phyloP scores from a whole-genome alignment of 2,888 invertebrate species.

The Nemotelus pantherinus region DNA sequence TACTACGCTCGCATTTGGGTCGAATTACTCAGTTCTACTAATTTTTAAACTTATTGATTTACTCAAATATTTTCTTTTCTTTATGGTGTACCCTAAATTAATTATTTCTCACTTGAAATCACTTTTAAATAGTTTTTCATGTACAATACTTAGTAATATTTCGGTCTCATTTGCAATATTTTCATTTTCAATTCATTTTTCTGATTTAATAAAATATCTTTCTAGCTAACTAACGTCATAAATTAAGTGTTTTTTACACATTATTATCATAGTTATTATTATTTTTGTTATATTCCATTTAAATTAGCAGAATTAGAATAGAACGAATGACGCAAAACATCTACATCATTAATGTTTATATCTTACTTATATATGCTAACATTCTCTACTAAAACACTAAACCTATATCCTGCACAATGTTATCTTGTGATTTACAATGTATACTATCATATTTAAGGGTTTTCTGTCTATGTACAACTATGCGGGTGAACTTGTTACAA shows the following conservation, averaged over 20 bases:
- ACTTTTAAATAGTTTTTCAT: conserved; percentile 40
- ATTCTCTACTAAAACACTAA: conserved; percentile 22
- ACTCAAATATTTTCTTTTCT: conserved; percentile 13
- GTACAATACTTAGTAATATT: conserved; percentile 30
- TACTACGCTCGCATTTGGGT: background rate
- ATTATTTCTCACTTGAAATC: conserved; percentile 27
- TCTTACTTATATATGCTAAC: conserved; percentile 3
- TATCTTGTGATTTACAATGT: conserved; percentile 23
- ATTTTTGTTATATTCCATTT: conserved; percentile 15
- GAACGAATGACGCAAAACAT: conserved; percentile 32
- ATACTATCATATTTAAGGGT: no score
- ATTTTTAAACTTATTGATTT: conserved; percentile 12
- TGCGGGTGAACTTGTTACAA: conserved; percentile 19
- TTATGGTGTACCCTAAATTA: background rate
- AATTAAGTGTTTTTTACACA: conserved; percentile 27
- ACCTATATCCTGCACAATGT: conserved; percentile 26
- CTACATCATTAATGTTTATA: conserved; percentile 25
- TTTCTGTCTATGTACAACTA: conserved; percentile 5
- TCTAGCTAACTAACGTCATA: conserved; percentile 41
- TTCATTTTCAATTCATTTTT: conserved; percentile 9
- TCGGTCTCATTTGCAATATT: conserved; percentile 1
- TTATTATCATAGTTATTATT: background rate
- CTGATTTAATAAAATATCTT: conserved; percentile 38
- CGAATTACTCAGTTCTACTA: background rate
- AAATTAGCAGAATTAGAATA: conserved; percentile 16